Percentiles rank a stretch among this genome's conserved stretches.
These are phyloP conservation scores for Drosophila kuntzei DNA, from an alignment of 2,888 invertebrate genomes.

Conservation along the genomic window DNA sequence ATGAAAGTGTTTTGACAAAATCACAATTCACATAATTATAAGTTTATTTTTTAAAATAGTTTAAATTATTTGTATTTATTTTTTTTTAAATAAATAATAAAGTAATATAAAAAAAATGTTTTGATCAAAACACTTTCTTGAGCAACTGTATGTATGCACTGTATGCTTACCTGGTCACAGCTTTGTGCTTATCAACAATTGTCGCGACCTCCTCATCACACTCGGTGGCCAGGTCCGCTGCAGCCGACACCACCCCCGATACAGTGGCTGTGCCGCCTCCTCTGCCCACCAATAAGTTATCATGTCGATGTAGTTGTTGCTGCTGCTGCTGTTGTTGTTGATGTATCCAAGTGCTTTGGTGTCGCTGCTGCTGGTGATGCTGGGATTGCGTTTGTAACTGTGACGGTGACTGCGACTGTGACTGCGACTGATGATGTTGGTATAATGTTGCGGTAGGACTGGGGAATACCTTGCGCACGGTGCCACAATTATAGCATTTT, in stretches of 20 bases:
- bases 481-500: constrained; percentile 93
- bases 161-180: constrained; percentile 61
- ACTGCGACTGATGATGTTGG: constrained; percentile 44
- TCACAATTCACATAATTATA: no score
- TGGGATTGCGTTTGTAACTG: constrained; percentile 31
- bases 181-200: constrained; percentile 67
- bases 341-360: constrained; percentile 57
- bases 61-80: no score
- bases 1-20: no score
- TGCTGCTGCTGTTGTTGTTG: constrained; percentile 45
- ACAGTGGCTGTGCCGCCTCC: constrained; percentile 17
- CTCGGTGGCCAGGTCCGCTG: constrained; percentile 53
- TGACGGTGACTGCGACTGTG: constrained; percentile 47
- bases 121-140: no score
- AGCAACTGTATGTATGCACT: constrained; percentile 15
- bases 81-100: no score
- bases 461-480: constrained; percentile 87
- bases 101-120: no score
- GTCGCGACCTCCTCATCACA: constrained; percentile 60
- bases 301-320: constrained; percentile 44
- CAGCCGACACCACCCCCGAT: constrained; percentile 16
- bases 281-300: constrained; percentile 26
- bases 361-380: constrained; percentile 44
- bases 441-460: constrained; percentile 74
- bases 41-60: no score